These are phyloP conservation scores for Dendrolimus pini DNA, from an alignment of 2,888 invertebrate genomes.

Conservation along the genomic window DNA sequence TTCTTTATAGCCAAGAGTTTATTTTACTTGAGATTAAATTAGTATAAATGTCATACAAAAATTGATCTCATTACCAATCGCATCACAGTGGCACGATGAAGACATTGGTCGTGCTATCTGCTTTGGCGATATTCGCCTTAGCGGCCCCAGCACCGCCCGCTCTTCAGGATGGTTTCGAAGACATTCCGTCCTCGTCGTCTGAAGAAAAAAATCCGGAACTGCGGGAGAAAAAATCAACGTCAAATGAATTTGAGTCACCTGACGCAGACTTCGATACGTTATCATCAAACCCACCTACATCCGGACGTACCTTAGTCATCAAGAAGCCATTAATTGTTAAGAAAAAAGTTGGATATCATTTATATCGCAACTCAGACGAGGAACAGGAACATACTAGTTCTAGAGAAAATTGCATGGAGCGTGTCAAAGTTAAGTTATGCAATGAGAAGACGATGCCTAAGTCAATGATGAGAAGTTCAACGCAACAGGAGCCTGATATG, in stretches of 20 bases:
- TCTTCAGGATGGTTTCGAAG: slow-evolving; percentile 27
- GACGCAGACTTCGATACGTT: slow-evolving; percentile 6
- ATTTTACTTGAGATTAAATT: slow-evolving; percentile 20
- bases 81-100: slow-evolving; percentile 48
- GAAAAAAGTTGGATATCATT: slow-evolving; percentile 46
- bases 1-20: slow-evolving; percentile 17
- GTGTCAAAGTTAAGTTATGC: slow-evolving; percentile 56
- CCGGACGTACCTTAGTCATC: slow-evolving; percentile 30
- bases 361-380: slow-evolving; percentile 56
- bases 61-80: slow-evolving; percentile 38
- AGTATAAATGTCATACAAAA: slow-evolving; percentile 48
- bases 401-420: slow-evolving; percentile 44
- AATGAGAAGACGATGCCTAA: slow-evolving; percentile 29
- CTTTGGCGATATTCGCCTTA: slow-evolving; percentile 39
- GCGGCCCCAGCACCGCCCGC: slow-evolving; percentile 44
- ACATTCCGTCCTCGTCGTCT: slow-evolving; percentile 2
- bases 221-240: slow-evolving; percentile 41
- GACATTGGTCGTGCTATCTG: slow-evolving; percentile 50
- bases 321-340: slow-evolving; percentile 53
- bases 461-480: slow-evolving; percentile 23
- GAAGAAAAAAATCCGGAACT: slow-evolving; percentile 7
- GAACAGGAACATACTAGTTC: slow-evolving; percentile 43
- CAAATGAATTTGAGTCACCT: slow-evolving; percentile 12
- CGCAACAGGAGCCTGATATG: slow-evolving; percentile 21
- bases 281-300: background rate